phyloP scores from a whole-genome alignment of 2,888 invertebrate genomes.

The Drosophila nr. perissopoda region DNA sequence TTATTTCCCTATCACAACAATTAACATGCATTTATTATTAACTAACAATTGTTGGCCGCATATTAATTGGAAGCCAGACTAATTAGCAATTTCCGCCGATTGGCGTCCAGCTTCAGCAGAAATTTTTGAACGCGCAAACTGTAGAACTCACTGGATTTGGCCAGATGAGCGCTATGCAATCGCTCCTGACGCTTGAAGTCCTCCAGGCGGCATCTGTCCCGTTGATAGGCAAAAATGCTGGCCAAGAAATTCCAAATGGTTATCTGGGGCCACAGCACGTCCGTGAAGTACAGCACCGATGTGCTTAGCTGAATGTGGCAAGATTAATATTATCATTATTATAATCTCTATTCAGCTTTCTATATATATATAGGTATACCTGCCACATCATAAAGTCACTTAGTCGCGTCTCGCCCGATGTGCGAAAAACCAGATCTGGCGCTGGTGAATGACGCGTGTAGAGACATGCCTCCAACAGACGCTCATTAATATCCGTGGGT shows the following conservation, averaged over 20 bases:
- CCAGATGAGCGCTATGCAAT: constrained; percentile 50
- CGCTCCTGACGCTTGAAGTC: constrained; percentile 52
- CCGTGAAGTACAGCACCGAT: constrained; percentile 92
- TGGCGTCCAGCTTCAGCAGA: constrained; percentile 69
- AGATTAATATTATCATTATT: neutral
- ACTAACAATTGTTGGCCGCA: constrained; percentile 23
- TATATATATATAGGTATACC: constrained; percentile 85
- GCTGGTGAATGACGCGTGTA: constrained; percentile 91
- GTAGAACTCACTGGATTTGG: constrained; percentile 66
- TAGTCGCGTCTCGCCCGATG: constrained; percentile 97
- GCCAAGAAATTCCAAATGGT: constrained; percentile 95
- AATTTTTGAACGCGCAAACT: constrained; percentile 75
- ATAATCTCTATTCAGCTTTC: constrained; percentile 53
- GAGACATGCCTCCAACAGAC: constrained; percentile 91
- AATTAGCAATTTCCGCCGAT: constrained; percentile 69
- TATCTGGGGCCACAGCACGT: constrained; percentile 98
- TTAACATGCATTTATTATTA: constrained; percentile 19
- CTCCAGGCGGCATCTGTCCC: constrained; percentile 62
- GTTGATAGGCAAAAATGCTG: constrained; percentile 95
- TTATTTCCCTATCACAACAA: constrained; percentile 43
- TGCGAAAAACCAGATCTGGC: constrained; percentile 96
- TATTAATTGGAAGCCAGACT: constrained; percentile 55
- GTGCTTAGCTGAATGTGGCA: constrained; percentile 88
- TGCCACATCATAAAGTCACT: constrained; percentile 99
- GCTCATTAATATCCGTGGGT: constrained; percentile 90